Evolutionary conservation across 2,113 vertebrate species (phyloP).

Genomic region (Sclerurus mexicanus): DNA sequence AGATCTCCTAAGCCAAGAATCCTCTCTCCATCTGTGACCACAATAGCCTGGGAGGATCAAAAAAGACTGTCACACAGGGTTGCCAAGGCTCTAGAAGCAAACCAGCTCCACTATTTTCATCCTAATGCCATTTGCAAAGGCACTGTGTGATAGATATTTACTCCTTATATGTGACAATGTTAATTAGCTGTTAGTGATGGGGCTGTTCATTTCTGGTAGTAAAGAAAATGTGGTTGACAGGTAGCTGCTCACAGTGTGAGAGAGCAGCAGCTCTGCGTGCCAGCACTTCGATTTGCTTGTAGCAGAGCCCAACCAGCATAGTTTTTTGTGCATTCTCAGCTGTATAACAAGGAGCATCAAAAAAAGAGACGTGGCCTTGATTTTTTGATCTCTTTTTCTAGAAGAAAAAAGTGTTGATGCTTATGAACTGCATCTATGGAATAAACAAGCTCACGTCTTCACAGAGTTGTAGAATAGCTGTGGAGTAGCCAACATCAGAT

Average conservation of each 20-base stretch:
- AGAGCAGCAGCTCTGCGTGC: neutral
- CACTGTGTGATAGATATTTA: neutral
- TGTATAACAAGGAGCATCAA: neutral
- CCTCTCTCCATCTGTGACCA: constrained; percentile 96
- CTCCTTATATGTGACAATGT: neutral
- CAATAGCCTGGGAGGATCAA: constrained; percentile 83
- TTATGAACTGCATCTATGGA: neutral
- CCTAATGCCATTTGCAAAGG: neutral
- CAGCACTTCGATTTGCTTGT: neutral
- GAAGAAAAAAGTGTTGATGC: neutral
- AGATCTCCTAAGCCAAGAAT: constrained; percentile 96
- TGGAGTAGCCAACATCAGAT: neutral
- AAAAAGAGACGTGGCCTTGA: neutral
- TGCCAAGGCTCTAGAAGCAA: neutral
- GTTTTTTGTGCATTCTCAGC: neutral
- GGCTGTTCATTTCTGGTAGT: neutral
- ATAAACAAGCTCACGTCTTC: neutral
- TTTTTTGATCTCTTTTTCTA: neutral
- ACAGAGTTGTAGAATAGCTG: neutral
- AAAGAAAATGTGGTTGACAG: neutral
- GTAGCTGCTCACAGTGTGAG: neutral
- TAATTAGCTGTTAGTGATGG: neutral
- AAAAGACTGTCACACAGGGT: neutral
- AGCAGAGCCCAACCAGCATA: neutral
- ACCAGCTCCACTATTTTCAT: neutral